Evolutionary conservation across 2,888 invertebrate genomes (phyloP).

Genomic region (Himalopsyche kuldschensis): DNA sequence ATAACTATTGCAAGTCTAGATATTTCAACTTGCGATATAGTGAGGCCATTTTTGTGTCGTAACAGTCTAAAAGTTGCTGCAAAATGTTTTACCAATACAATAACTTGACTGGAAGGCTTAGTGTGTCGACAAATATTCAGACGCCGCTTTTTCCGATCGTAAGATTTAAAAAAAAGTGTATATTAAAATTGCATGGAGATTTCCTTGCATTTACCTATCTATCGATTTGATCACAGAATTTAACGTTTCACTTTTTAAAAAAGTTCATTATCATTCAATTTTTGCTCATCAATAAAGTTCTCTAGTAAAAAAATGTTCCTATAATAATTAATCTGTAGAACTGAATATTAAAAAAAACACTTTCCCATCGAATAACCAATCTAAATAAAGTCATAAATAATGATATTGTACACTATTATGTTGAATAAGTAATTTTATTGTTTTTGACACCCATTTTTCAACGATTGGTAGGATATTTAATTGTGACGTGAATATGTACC

Average conservation of each 20-base stretch:
- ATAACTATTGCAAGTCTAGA: not conserved
- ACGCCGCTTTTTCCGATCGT: conserved; percentile 47
- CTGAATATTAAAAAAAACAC: too few species aligned
- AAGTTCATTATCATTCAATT: not conserved
- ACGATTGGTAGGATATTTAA: not conserved
- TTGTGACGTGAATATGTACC: not conserved
- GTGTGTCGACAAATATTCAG: conserved; percentile 51
- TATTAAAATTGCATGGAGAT: not conserved
- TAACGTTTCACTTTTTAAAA: not conserved
- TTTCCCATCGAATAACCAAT: too few species aligned
- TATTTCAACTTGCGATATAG: not conserved
- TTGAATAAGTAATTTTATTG: not conserved
- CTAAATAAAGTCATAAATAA: not conserved
- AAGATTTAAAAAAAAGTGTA: not conserved
- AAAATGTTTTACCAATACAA: conserved; percentile 58
- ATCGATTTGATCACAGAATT: not conserved
- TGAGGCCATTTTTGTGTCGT: conserved; percentile 28
- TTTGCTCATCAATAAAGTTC: too few species aligned
- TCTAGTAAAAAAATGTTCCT: too few species aligned
- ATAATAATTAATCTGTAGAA: too few species aligned
- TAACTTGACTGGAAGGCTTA: conserved; percentile 53
- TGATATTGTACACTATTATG: not conserved
- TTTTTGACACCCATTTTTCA: not conserved
- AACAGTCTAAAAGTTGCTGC: conserved; percentile 22
- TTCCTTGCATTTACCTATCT: not conserved